A percentile compares a stretch with the other conserved stretches of the same genome.
phyloP scores from a whole-genome alignment of 2,888 invertebrate genomes.

The Parascotia fuliginaria region DNA sequence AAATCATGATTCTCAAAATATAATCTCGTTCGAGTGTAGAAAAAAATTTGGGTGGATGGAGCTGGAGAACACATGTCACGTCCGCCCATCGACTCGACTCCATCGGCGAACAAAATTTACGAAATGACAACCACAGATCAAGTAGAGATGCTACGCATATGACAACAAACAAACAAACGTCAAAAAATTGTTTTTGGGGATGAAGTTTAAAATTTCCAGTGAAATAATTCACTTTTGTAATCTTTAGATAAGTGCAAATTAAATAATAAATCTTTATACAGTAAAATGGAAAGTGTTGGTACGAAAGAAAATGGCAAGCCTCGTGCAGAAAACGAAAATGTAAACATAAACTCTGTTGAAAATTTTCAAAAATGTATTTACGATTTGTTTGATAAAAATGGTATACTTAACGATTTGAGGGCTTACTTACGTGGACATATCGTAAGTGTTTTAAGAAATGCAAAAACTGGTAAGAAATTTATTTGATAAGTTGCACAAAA shows the following conservation, averaged over 20 bases:
- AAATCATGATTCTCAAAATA: too few relatives aligned
- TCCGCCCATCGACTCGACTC: too few relatives aligned
- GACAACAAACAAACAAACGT: conserved; percentile 65
- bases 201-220: conserved; percentile 71
- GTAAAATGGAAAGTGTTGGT: conserved; percentile 56
- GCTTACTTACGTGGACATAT: conserved; percentile 87
- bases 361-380: conserved; percentile 86
- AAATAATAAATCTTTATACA: conserved; percentile 13
- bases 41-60: too few relatives aligned
- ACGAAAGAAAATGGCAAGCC: conserved; percentile 28
- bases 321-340: conserved; percentile 39
- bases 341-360: conserved; percentile 62
- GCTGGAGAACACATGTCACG: too few relatives aligned
- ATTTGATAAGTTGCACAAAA: too few relatives aligned
- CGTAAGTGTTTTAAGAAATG: conserved; percentile 82
- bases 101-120: too few relatives aligned
- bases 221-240: conserved; percentile 32
- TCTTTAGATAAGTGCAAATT: neutral
- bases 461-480: conserved; percentile 70
- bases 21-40: too few relatives aligned
- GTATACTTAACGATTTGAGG: conserved; percentile 84
- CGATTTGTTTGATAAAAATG: conserved; percentile 87
- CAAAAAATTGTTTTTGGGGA: conserved; percentile 64
- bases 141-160: conserved; percentile 50
- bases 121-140: too few relatives aligned